A percentile compares a stretch with the other conserved stretches of the same genome.
Conservation (phyloP, 2,113 vertebrate genomes). For the Corvus moneduloides region DNA sequence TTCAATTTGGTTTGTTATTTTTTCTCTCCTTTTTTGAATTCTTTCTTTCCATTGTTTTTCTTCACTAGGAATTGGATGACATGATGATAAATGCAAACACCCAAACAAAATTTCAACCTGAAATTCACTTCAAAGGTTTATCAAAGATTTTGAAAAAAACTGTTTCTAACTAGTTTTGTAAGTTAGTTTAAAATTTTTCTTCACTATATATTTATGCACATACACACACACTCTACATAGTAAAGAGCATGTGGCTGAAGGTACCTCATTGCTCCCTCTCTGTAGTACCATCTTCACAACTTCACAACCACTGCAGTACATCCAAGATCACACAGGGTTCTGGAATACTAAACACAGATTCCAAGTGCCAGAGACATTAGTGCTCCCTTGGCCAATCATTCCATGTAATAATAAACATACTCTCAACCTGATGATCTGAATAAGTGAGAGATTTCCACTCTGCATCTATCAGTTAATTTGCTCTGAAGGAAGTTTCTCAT, state of each 20-base stretch:
- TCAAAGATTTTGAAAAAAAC: not conserved
- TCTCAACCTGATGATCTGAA: not conserved
- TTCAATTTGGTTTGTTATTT: not conserved
- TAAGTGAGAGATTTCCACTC: not conserved
- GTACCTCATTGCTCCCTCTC: not conserved
- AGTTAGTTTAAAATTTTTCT: not conserved
- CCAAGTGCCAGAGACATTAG: not conserved
- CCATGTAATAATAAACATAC: not conserved
- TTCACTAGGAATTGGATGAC: not conserved
- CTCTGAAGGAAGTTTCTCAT: not conserved
- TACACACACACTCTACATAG: fast-evolving
- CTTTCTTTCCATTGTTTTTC: not conserved
- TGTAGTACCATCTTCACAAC: not conserved
- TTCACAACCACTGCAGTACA: not conserved
- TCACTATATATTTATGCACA: not conserved
- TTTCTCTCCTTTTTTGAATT: not conserved
- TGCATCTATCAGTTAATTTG: not conserved
- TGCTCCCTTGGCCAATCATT: not conserved
- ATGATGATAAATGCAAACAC: not conserved
- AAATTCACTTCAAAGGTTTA: not conserved
- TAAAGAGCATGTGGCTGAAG: not conserved
- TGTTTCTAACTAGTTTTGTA: not conserved
- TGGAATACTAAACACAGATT: not conserved
- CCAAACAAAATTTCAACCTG: not conserved
- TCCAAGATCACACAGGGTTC: not conserved